These are phyloP conservation scores for Cerastis leucographa DNA, from an alignment of 2,888 invertebrate genomes.

Conservation along the genomic window DNA sequence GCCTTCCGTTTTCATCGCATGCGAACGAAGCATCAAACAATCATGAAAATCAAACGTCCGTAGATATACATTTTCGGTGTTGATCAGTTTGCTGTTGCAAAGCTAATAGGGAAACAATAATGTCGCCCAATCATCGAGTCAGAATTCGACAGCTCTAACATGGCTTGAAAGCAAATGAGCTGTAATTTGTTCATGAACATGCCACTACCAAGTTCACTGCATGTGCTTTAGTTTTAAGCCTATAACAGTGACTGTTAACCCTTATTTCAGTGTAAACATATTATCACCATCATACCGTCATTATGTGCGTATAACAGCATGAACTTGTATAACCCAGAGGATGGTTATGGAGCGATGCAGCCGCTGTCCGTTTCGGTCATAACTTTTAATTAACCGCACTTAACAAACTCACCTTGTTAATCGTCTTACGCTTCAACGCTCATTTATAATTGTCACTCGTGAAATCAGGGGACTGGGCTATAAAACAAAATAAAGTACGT, in stretches of 20 bases:
- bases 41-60: slow-evolving; percentile 13
- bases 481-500: slow-evolving; percentile 16
- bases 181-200: slow-evolving; percentile 26
- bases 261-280: slow-evolving; percentile 17
- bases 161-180: slow-evolving; percentile 30
- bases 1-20: not conserved
- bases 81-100: slow-evolving; percentile 14
- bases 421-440: slow-evolving; percentile 75
- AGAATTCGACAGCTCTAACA: slow-evolving; percentile 8
- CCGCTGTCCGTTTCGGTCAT: slow-evolving; percentile 67
- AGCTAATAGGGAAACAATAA: slow-evolving; percentile 36
- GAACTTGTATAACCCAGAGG: slow-evolving; percentile 41
- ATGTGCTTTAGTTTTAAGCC: slow-evolving; percentile 20
- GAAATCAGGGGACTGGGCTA: slow-evolving; percentile 40
- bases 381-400: slow-evolving; percentile 85
- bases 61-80: not conserved
- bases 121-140: slow-evolving; percentile 30
- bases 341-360: slow-evolving; percentile 65
- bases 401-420: slow-evolving; percentile 80
- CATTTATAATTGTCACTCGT: slow-evolving; percentile 67
- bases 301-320: slow-evolving; percentile 22
- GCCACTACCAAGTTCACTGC: slow-evolving; percentile 1
- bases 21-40: slow-evolving; percentile 21
- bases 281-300: slow-evolving; percentile 34
- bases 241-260: slow-evolving; percentile 16